A percentile compares a stretch with the other conserved stretches of the same genome.
phyloP scores from a whole-genome alignment of 2,113 vertebrate genomes.

The Todiramphus saurophagus region DNA sequence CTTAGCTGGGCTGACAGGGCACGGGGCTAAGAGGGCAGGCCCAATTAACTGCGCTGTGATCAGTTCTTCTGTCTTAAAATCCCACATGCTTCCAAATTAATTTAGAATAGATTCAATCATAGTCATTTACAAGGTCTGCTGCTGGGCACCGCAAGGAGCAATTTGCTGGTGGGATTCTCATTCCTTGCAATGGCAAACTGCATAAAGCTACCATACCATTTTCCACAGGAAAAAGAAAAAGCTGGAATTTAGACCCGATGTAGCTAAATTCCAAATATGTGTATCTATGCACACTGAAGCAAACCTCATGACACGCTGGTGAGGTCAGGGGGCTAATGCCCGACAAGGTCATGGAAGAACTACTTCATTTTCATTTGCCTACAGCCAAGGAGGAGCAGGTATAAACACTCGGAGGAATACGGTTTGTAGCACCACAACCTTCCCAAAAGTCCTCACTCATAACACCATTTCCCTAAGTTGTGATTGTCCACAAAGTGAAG shows the following conservation, averaged over 20 bases:
- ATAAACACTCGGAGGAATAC: not conserved
- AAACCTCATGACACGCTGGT: not conserved
- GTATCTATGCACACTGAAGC: not conserved
- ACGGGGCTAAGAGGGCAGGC: not conserved
- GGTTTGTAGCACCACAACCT: not conserved
- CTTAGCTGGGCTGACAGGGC: not conserved
- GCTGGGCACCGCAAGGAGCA: not conserved
- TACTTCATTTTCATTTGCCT: not conserved
- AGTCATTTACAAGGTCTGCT: conserved; percentile 16
- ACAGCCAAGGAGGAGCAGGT: not conserved
- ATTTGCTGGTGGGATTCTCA: not conserved
- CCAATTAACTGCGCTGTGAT: not conserved
- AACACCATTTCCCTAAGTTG: not conserved
- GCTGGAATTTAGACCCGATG: not conserved
- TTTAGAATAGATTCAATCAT: conserved; percentile 43
- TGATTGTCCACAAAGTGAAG: not conserved
- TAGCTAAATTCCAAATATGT: not conserved
- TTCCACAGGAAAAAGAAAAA: not conserved
- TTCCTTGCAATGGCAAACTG: not conserved
- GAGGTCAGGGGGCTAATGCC: not conserved
- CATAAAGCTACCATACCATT: fast-evolving
- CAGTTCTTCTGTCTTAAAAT: conserved; percentile 14
- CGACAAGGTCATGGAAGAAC: not conserved
- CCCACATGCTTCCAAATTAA: not conserved
- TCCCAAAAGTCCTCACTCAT: not conserved